These are phyloP conservation scores for Rhinogobio ventralis DNA, from an alignment of 2,797 vertebrate genomes.

Conservation along the genomic window DNA sequence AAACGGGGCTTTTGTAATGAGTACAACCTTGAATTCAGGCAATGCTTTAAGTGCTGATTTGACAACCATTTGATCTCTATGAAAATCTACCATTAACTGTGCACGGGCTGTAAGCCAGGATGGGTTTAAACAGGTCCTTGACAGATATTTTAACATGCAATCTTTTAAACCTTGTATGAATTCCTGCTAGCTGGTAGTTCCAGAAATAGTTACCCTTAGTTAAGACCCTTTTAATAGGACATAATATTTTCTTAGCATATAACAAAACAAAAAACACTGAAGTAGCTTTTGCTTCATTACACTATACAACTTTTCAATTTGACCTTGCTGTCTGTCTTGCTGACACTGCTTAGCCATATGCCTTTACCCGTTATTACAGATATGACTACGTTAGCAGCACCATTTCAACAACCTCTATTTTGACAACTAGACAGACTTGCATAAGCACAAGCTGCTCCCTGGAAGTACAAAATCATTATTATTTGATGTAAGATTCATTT, in stretches of 20 bases:
- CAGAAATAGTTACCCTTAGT: background rate
- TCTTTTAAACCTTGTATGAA: background rate
- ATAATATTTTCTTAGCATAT: background rate
- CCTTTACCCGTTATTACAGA: background rate
- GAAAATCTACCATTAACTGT: background rate
- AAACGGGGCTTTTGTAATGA: too few species aligned
- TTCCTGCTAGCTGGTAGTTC: background rate
- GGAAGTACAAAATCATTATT: background rate
- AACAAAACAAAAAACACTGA: background rate
- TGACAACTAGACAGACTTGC: background rate
- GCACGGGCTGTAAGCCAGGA: background rate
- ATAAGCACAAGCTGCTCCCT: background rate
- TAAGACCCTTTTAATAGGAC: background rate
- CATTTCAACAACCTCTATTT: constrained; percentile 1
- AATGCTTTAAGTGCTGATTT: background rate
- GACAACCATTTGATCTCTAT: background rate
- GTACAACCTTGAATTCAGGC: background rate
- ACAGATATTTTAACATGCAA: background rate
- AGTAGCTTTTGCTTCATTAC: background rate
- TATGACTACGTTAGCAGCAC: background rate
- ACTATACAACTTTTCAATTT: too few species aligned
- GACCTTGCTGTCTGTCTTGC: background rate
- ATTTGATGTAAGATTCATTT: background rate
- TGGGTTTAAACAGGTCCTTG: background rate
- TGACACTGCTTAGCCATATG: background rate